Percentiles rank a stretch among this genome's conserved stretches.
phyloP scores from a whole-genome alignment of 2,888 invertebrate species.

The Xiphydria camelus region DNA sequence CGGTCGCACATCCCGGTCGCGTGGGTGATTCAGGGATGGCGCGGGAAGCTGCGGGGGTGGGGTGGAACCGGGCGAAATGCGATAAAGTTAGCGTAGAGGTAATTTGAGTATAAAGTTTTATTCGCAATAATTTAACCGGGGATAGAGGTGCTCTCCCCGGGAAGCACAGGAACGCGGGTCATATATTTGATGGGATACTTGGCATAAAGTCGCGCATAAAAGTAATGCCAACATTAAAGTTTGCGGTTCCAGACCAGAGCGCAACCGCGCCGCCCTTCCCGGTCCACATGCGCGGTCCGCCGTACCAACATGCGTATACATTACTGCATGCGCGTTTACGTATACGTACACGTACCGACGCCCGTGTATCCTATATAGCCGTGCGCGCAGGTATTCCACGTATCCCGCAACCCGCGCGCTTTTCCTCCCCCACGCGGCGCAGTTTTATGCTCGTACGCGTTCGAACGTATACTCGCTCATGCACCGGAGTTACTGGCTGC shows the following conservation, averaged over 20 bases:
- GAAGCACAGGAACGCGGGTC: conserved; percentile 40
- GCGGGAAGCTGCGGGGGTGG: not conserved
- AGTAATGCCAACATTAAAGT: conserved; percentile 58
- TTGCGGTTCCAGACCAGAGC: conserved; percentile 56
- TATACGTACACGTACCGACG: too few species aligned
- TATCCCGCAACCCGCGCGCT: too few species aligned
- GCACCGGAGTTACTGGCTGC: too few species aligned
- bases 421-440: too few species aligned
- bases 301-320: conserved; percentile 14
- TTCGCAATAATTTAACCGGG: conserved; percentile 55
- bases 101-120: conserved; percentile 58
- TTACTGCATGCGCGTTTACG: too few species aligned
- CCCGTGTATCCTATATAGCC: too few species aligned
- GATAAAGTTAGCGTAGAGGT: conserved; percentile 56
- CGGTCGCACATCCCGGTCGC: too few species aligned
- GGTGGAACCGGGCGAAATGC: conserved; percentile 36
- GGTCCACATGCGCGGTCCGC: conserved; percentile 17
- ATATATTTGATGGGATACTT: conserved; percentile 58
- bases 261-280: conserved; percentile 28
- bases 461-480: too few species aligned
- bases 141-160: conserved; percentile 22
- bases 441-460: too few species aligned
- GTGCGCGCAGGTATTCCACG: too few species aligned
- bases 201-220: conserved; percentile 58
- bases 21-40: not conserved